Evolutionary conservation across 2,113 vertebrate species (phyloP).

Genomic region (Paralichthys olivaceus): DNA sequence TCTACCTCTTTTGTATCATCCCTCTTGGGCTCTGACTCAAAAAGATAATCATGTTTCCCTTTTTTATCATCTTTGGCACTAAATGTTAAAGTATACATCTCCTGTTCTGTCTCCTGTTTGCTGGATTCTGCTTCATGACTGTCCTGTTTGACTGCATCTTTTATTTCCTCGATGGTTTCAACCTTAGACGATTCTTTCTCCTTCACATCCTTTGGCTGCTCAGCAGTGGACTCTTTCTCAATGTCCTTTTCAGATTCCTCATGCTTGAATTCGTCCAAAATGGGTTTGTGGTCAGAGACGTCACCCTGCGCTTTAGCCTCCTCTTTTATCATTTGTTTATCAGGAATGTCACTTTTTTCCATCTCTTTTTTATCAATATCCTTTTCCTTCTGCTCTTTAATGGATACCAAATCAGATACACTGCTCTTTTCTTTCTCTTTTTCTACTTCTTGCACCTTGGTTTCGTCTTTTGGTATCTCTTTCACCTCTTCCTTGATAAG

Average conservation of each 20-base stretch:
- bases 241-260: conserved; percentile 32
- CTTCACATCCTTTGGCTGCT: conserved; percentile 19
- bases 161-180: conserved; percentile 29
- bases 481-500: conserved; percentile 36
- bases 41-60: conserved; percentile 18
- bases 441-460: conserved; percentile 23
- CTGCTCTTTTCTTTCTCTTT: conserved; percentile 34
- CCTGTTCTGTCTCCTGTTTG: conserved; percentile 31
- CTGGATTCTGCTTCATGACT: conserved; percentile 8
- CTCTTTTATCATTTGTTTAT: conserved; percentile 17
- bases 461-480: conserved; percentile 26
- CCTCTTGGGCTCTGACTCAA: conserved; percentile 28
- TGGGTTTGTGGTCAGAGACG: conserved; percentile 31
- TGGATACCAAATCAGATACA: conserved; percentile 10
- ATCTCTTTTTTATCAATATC: conserved; percentile 37
- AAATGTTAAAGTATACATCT: neutral
- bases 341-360: conserved; percentile 22
- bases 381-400: conserved; percentile 34
- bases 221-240: neutral
- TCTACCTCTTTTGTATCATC: conserved; percentile 39
- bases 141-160: conserved; percentile 12
- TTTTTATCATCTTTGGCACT: conserved; percentile 37
- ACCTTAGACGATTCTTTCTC: conserved; percentile 13
- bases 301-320: conserved; percentile 12
- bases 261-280: conserved; percentile 20